Percentiles rank a stretch among this genome's conserved stretches.
Evolutionary conservation across 1,140 invertebrate genomes (phyloP).

Genomic region (Eulimnadia texana): DNA sequence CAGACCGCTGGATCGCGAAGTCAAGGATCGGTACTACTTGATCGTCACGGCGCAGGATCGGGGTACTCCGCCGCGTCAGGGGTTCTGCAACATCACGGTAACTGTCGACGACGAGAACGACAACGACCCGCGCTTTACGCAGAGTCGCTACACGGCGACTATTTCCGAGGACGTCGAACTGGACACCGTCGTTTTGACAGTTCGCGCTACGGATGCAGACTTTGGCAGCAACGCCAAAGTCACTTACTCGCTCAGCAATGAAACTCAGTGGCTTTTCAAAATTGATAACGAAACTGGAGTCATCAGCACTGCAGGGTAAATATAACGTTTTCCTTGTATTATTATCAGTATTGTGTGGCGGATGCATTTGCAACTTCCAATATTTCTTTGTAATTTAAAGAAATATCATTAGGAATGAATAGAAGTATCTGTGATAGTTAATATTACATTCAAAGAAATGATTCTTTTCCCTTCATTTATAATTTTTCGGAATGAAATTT

Average conservation of each 20-base stretch:
- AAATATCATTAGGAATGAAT: no score
- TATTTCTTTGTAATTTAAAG: neutral
- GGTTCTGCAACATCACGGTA: constrained; percentile 63
- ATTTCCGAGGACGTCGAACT: constrained; percentile 58
- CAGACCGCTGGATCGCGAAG: constrained; percentile 68
- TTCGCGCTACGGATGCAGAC: constrained; percentile 77
- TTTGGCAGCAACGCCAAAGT: constrained; percentile 73
- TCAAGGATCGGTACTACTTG: constrained; percentile 55
- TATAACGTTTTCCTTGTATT: neutral
- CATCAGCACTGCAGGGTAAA: constrained; percentile 79
- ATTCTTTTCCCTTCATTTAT: no score
- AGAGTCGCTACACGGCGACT: constrained; percentile 43
- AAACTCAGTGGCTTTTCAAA: constrained; percentile 75
- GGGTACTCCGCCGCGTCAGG: constrained; percentile 46
- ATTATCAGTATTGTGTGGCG: neutral
- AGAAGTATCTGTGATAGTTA: no score
- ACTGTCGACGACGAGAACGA: constrained; percentile 83
- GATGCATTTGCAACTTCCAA: neutral
- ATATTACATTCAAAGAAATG: no score
- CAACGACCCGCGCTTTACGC: constrained; percentile 55
- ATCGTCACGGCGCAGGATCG: constrained; percentile 69
- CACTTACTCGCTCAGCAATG: constrained; percentile 79
- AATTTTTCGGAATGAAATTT: no score
- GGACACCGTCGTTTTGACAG: constrained; percentile 65
- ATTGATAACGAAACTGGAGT: constrained; percentile 85